Conservation (phyloP, 2,113 vertebrate genomes). For the Colossoma macropomum region DNA sequence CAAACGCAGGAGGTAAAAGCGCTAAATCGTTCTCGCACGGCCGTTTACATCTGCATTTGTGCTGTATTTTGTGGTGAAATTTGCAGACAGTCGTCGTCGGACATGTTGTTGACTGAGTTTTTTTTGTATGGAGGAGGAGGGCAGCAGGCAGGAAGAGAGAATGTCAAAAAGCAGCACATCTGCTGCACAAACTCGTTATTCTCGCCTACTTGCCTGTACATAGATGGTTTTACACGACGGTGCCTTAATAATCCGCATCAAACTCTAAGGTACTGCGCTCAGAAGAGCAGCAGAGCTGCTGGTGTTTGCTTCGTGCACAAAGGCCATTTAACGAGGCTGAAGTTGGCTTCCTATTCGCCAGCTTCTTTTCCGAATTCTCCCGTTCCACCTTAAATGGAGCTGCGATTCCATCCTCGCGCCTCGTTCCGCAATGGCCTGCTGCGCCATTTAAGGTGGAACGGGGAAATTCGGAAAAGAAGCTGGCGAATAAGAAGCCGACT, state of each 20-base stretch:
- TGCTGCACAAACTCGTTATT: neutral
- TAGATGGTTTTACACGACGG: neutral
- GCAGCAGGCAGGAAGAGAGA: slow-evolving; percentile 14
- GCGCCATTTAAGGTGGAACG: too few species aligned
- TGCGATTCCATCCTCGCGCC: too few species aligned
- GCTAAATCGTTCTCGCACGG: too few species aligned
- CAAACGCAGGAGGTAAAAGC: slow-evolving; percentile 72
- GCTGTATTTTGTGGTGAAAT: neutral
- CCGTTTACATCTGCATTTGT: neutral
- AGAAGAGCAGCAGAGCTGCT: neutral
- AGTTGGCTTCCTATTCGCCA: too few species aligned
- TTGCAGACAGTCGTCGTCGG: slow-evolving; percentile 52
- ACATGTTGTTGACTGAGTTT: slow-evolving; percentile 68
- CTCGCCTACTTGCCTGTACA: neutral
- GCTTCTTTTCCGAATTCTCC: neutral
- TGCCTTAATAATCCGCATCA: too few species aligned
- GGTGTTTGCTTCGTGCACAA: slow-evolving; percentile 2
- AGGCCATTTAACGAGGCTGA: neutral
- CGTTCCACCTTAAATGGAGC: too few species aligned
- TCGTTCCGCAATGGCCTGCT: too few species aligned
- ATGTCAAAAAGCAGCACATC: slow-evolving; percentile 6
- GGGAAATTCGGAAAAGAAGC: too few species aligned
- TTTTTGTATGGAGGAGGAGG: slow-evolving; percentile 46
- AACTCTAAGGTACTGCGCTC: neutral
- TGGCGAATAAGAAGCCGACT: too few species aligned